These are phyloP conservation scores for Poeciliopsis presidionis DNA, from an alignment of 2,797 vertebrate genomes.

Conservation along the genomic window DNA sequence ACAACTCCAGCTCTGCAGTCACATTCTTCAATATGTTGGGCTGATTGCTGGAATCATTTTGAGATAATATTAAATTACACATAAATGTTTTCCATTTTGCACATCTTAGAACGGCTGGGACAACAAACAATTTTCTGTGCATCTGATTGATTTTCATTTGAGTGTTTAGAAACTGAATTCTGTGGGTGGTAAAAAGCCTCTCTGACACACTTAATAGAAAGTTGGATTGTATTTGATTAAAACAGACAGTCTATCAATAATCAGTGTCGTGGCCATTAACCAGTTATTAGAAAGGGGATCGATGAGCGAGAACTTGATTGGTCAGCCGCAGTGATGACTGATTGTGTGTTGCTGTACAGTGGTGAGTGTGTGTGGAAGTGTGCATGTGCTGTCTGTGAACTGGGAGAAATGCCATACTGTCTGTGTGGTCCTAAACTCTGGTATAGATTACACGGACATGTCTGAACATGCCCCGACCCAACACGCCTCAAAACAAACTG, in stretches of 20 bases:
- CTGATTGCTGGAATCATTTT: too few relatives aligned
- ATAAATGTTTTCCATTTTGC: background rate
- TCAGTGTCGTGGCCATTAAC: conserved; percentile 57
- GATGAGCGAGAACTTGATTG: conserved; percentile 35
- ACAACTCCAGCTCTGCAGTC: background rate
- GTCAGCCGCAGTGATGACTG: conserved; percentile 30
- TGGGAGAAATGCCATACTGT: conserved; percentile 18
- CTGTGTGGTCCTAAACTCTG: conserved; percentile 23
- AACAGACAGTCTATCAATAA: conserved; percentile 58
- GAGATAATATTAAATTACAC: background rate
- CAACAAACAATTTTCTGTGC: conserved; percentile 19
- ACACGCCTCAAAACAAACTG: conserved; percentile 63
- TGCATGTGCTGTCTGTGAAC: background rate
- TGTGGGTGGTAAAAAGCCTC: conserved; percentile 31
- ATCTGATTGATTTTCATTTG: conserved; percentile 36
- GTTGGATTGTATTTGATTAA: conserved; percentile 60
- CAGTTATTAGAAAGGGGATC: conserved; percentile 60
- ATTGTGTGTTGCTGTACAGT: background rate
- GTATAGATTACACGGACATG: conserved; percentile 61
- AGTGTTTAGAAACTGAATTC: conserved; percentile 39
- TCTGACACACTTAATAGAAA: conserved; percentile 51
- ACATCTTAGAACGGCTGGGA: background rate
- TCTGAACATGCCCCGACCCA: conserved; percentile 62
- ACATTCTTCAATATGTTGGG: background rate
- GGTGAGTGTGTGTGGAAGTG: conserved; percentile 7